Conservation (phyloP, 2,113 vertebrate species). For the Aspidoscelis tigris region DNA sequence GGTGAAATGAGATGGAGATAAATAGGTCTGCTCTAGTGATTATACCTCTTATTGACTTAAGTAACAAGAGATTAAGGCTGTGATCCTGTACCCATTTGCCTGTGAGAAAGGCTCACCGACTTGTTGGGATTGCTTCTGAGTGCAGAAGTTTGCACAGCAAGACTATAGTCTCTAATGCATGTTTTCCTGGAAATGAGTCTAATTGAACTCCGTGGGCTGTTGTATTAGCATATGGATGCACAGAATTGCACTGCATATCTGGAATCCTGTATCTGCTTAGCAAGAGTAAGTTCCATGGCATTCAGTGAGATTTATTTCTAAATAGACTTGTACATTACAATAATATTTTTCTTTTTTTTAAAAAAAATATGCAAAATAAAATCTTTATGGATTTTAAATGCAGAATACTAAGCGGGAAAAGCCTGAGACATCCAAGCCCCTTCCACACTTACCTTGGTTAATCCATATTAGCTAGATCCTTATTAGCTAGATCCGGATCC, state of each 20-base stretch:
- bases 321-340: background rate
- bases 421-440: too few relatives aligned
- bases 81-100: background rate
- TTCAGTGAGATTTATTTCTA: background rate
- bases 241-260: background rate
- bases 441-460: too few relatives aligned
- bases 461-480: too few relatives aligned
- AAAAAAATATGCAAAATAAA: background rate
- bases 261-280: background rate
- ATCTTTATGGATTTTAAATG: too few relatives aligned
- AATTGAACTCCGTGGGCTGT: too few relatives aligned
- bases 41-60: constrained; percentile 45
- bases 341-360: background rate
- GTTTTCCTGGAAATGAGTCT: too few relatives aligned
- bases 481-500: too few relatives aligned
- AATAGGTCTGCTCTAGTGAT: constrained; percentile 43
- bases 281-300: background rate
- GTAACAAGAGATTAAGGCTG: constrained; percentile 34
- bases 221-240: background rate
- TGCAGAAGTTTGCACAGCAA: background rate
- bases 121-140: background rate
- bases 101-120: background rate
- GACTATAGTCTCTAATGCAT: too few relatives aligned
- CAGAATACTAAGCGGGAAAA: too few relatives aligned
- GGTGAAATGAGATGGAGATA: constrained; percentile 52